Evolutionary conservation across 2,113 vertebrate species (phyloP).

Genomic region (Synodontis membranacea): DNA sequence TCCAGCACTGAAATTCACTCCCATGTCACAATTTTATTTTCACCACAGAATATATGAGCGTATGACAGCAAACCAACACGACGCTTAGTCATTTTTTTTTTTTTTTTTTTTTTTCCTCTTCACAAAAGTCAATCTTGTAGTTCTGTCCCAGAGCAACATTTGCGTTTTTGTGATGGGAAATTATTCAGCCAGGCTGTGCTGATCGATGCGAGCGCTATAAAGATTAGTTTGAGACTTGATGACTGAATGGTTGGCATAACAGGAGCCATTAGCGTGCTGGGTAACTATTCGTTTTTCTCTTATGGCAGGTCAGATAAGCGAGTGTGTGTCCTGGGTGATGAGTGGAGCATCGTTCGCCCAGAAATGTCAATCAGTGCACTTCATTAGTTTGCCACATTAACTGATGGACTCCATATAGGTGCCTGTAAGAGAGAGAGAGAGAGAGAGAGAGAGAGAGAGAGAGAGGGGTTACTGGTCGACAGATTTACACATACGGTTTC

Average conservation of each 20-base stretch:
- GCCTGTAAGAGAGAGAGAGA: no score
- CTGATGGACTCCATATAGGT: conserved; percentile 37
- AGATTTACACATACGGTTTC: not conserved
- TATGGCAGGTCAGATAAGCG: conserved; percentile 53
- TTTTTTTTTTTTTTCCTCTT: no score
- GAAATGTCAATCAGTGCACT: conserved; percentile 61
- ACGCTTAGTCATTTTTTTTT: conserved; percentile 31
- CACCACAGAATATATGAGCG: not conserved
- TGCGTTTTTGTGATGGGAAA: conserved; percentile 25
- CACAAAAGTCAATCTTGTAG: conserved; percentile 21
- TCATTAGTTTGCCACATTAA: conserved; percentile 60
- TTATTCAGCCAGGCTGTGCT: conserved; percentile 37
- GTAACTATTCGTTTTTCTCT: conserved; percentile 50
- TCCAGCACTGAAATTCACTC: not conserved
- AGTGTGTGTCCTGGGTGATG: conserved; percentile 51
- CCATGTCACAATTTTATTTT: not conserved
- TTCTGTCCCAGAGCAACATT: conserved; percentile 35
- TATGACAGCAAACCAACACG: not conserved
- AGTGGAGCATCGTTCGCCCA: conserved; percentile 48
- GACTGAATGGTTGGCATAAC: conserved; percentile 47
- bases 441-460: no score
- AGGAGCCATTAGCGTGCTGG: conserved; percentile 49
- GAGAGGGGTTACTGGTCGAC: conserved; percentile 21
- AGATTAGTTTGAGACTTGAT: conserved; percentile 45
- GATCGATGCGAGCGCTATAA: conserved; percentile 31